Conservation (phyloP, 2,113 vertebrate species). For the Aspidoscelis tigris region DNA sequence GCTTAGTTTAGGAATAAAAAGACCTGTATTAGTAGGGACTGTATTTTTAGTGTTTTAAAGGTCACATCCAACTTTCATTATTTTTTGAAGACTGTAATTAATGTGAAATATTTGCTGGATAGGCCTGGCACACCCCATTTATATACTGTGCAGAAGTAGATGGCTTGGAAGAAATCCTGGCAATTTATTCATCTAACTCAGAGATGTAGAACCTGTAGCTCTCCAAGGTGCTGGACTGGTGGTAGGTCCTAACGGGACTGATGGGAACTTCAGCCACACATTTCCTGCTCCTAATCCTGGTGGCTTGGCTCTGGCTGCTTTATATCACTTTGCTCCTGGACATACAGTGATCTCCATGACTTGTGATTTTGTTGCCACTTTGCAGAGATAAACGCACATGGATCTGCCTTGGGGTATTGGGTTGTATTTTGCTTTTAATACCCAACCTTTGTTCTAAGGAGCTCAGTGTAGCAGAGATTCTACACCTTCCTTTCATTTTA, state of each 20-base stretch:
- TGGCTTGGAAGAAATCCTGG: not conserved
- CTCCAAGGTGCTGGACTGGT: not conserved
- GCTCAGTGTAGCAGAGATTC: no score
- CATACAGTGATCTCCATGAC: no score
- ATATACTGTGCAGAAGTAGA: not conserved
- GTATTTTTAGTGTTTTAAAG: constrained; percentile 76
- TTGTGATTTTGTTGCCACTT: no score
- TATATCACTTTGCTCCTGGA: no score
- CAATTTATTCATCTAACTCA: not conserved
- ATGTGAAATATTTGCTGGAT: constrained; percentile 9
- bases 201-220: not conserved
- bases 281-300: not conserved
- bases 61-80: constrained; percentile 65
- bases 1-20: constrained; percentile 67
- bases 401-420: no score
- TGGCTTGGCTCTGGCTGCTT: no score
- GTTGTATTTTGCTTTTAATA: no score
- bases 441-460: no score
- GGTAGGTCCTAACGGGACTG: no score
- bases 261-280: not conserved
- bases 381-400: no score
- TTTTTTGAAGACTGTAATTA: constrained; percentile 35
- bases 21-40: constrained; percentile 71
- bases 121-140: not conserved
- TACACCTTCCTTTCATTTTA: no score